Evolutionary conservation across 1,140 invertebrate genomes (phyloP), one percentile per base, ranked within the genome.

Genomic region (Eupeodes corollae): DNA sequence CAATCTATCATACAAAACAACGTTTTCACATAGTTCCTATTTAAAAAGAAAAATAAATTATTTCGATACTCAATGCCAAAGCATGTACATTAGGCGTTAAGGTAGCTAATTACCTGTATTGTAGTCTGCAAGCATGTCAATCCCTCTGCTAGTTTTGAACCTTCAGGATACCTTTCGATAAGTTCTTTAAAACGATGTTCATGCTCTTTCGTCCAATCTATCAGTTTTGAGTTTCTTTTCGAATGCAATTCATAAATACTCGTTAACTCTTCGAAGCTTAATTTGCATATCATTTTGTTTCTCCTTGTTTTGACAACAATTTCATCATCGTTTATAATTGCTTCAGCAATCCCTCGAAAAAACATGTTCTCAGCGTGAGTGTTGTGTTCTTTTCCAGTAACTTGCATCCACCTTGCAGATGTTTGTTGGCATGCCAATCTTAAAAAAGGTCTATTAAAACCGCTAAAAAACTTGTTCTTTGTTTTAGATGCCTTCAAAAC

Each of bases 1-100:
- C 42, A 80, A 58, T 52, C 82, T 73, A 57, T 86, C 83, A 18
- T 79, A 68, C 13, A 84, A 68, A 32, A 86, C 65, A n/a, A 83
- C 57, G 52, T 78, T 80, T 66, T 86, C 83, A 52, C 82, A 76
- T 11, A 82, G 63, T 50, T 71, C 71, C 58, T 79, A 71, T 35
- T 19, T 19, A 6, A 40, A 44, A 44, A 19, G 14, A 13, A 5
- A 47, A 45, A 38, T 32, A 56, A 49, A 21, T 32, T 33, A 50
- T 19, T 46, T 58, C 14, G n/a, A n/a, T n/a, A n/a, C n/a, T n/a
- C n/a, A n/a, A n/a, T 26, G 21, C 21, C 21, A 26, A 5, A 8
- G 8, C 21, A 26, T 35, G 11, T 9, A 26, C 8, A 26, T 3
- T 26, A 5, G 3, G 8, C 21, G 3, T 8, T 5, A 26, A 26